Evolutionary conservation across 2,797 vertebrate species (phyloP).

Genomic region (Dermochelys coriacea): DNA sequence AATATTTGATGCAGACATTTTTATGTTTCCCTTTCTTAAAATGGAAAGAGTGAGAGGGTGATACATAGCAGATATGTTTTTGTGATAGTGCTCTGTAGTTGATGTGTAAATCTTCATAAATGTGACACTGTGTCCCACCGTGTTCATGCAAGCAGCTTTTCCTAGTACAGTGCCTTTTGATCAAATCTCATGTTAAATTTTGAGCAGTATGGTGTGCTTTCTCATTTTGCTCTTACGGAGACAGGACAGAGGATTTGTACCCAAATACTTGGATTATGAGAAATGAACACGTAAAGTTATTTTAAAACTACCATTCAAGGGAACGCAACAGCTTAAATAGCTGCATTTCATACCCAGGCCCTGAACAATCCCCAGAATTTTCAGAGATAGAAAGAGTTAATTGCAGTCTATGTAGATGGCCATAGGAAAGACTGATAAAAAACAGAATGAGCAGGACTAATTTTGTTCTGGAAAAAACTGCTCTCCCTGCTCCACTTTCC

Average conservation of each 20-base stretch:
- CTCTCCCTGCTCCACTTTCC: not conserved
- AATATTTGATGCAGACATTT: not conserved
- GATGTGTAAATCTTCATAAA: not conserved
- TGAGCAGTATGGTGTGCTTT: not conserved
- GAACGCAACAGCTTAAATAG: not conserved
- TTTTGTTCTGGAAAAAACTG: conserved; percentile 18
- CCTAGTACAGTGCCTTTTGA: not conserved
- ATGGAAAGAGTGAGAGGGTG: not conserved
- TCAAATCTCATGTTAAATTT: not conserved
- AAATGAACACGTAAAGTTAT: not conserved
- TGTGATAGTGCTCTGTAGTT: not conserved
- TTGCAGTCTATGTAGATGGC: not conserved
- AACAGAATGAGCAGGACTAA: not conserved
- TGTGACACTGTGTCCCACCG: not conserved
- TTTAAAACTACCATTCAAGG: not conserved
- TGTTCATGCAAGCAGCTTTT: not conserved
- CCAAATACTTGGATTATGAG: not conserved
- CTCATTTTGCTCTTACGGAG: not conserved
- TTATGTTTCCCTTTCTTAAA: not conserved
- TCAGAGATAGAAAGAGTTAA: conserved; percentile 11
- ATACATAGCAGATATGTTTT: not conserved
- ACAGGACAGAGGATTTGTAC: conserved; percentile 5
- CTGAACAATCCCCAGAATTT: conserved; percentile 30
- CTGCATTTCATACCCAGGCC: conserved; percentile 20
- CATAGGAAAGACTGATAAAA: conserved; percentile 37